Evolutionary conservation across 1,140 invertebrate species (phyloP).

Genomic region (Bombus superbus): DNA sequence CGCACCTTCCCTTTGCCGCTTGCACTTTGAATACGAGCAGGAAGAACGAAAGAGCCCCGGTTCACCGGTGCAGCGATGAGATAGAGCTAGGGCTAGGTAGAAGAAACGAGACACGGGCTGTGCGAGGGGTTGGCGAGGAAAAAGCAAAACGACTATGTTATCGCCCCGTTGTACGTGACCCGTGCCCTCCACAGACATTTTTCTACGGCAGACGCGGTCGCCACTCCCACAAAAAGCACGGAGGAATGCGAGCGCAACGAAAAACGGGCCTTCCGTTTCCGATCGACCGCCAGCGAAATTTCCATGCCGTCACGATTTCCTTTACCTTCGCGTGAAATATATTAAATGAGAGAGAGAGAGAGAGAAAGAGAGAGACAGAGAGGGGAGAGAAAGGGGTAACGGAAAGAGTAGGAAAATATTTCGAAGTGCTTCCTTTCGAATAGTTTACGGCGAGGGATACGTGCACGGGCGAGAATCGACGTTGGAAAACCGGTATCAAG

Average conservation of each 20-base stretch:
- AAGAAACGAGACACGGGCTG: conserved; percentile 2
- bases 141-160: conserved; percentile 69
- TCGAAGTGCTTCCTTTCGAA: neutral
- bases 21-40: conserved; percentile 73
- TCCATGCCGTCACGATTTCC: conserved; percentile 27
- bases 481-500: neutral
- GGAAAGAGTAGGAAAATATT: neutral
- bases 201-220: conserved; percentile 52
- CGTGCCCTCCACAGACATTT: conserved; percentile 61
- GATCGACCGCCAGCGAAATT: conserved; percentile 43
- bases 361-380: neutral
- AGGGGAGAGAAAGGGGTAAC: neutral
- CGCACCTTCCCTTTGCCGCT: conserved; percentile 61
- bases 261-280: conserved; percentile 42
- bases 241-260: conserved; percentile 19
- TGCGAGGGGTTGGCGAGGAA: neutral
- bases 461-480: neutral
- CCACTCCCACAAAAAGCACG: conserved; percentile 30
- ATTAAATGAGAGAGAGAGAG: conserved; percentile 44
- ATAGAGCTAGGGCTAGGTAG: neutral
- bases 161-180: conserved; percentile 75
- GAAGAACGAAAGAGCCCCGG: conserved; percentile 16
- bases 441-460: neutral
- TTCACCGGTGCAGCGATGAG: neutral
- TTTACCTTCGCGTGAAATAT: conserved; percentile 27